Evolutionary conservation across 2,113 vertebrate species (phyloP), one percentile per base, ranked within the genome.

Genomic region (Chionis minor): DNA sequence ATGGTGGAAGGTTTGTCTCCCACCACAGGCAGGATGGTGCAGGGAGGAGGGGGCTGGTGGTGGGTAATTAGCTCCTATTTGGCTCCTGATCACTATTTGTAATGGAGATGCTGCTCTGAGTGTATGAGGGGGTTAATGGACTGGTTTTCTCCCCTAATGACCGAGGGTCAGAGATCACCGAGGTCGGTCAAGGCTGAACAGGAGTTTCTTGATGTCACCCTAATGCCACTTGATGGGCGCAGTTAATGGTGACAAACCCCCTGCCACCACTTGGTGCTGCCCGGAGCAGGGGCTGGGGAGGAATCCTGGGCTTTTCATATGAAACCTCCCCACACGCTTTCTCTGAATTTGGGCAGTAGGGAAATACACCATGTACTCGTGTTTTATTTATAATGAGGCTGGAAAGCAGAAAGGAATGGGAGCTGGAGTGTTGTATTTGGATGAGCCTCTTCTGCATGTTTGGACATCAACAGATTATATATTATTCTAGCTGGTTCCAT

Each of bases 391-490:
- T 14, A 13, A n/a, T 12, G 67, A 38, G 75, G 10, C 27, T 67
- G 63, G 77, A n/a, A 84, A 59, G 2, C 1, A 4, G 78, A 18
- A 54, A 49, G 91, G 87, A 61, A 44, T 8, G 33, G 87, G 45
- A 81, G 66, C 27, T 45, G 87, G 62, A 40, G 49, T 73, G 96
- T 62, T 92, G 85, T 77, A 9, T 67, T 94, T 78, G 96, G 96
- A 81, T 30, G 42, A 92, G 63, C 21, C 14, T 16, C 56, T 19
- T 32, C 73, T 49, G 73, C n/a, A 1, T 30, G 54, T 63, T 74
- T 90, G 80, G 72, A 16, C 14, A 38, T 32, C 51, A 38, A 8
- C 63, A 59, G 51, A 12, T 65, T 70, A 17, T 55, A 3, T n/a
- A 24, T 91, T 49, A n/a, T 62, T 79, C 27, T 62, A 77, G 49